Evolutionary conservation across 2,797 vertebrate genomes (phyloP).

Genomic region (Gadopsis marmoratus): DNA sequence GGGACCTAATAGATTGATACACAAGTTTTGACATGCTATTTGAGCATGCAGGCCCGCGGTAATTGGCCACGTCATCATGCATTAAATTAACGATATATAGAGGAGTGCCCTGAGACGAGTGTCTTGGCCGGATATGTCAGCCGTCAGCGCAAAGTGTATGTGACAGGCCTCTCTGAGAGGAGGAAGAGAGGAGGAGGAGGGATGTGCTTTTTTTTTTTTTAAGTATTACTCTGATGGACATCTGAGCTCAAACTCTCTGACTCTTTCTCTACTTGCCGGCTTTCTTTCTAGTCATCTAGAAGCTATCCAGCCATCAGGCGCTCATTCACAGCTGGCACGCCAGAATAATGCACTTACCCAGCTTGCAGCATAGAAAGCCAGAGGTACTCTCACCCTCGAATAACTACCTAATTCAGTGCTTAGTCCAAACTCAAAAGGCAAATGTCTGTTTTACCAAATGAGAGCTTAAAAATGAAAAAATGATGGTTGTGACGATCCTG

Average conservation of each 20-base stretch:
- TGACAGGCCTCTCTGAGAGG: slow-evolving; percentile 76
- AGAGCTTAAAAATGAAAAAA: background rate
- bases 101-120: slow-evolving; percentile 92
- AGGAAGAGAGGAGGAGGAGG: slow-evolving; percentile 62
- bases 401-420: background rate
- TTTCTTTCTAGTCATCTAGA: slow-evolving; percentile 45
- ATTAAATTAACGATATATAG: slow-evolving; percentile 94
- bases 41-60: slow-evolving; percentile 90
- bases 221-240: slow-evolving; percentile 79
- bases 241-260: slow-evolving; percentile 63
- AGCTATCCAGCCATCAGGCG: slow-evolving; percentile 35
- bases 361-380: background rate
- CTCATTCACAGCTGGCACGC: slow-evolving; percentile 31
- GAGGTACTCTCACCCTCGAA: background rate
- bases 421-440: background rate
- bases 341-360: slow-evolving; percentile 13
- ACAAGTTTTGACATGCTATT: slow-evolving; percentile 96
- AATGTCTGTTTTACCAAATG: background rate
- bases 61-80: slow-evolving; percentile 94
- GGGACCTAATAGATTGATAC: slow-evolving; percentile 93
- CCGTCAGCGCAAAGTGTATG: slow-evolving; percentile 87
- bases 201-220: slow-evolving; percentile 67
- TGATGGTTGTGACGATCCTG: background rate
- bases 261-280: slow-evolving; percentile 33
- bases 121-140: slow-evolving; percentile 92